These are phyloP conservation scores for Epizoanthus stellaris DNA, from an alignment of 92 coral and sea anemone species.

Conservation along the genomic window DNA sequence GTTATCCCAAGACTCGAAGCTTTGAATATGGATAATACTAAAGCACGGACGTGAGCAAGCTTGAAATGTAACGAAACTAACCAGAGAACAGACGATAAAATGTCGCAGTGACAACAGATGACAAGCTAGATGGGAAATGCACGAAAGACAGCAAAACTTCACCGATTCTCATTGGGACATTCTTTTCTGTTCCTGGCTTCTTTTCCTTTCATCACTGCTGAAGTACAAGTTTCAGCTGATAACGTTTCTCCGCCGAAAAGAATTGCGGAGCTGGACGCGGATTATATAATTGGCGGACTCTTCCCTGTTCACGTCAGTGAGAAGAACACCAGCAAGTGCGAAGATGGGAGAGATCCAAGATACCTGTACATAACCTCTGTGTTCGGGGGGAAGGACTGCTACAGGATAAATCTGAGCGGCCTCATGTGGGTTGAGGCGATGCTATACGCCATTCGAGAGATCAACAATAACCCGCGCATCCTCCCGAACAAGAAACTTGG, in stretches of 20 bases:
- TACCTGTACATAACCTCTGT: constrained; percentile 58
- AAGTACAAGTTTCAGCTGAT: not conserved
- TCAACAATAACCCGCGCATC: constrained; percentile 64
- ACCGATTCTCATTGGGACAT: not conserved
- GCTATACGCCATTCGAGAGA: constrained; percentile 78
- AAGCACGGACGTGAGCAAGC: no score
- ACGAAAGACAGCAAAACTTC: not conserved
- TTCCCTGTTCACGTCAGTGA: constrained; percentile 83
- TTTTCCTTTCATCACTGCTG: not conserved
- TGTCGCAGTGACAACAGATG: not conserved
- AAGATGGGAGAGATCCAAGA: constrained; percentile 22
- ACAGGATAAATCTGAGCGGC: constrained; percentile 75
- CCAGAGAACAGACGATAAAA: not conserved
- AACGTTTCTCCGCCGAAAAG: constrained; percentile 56
- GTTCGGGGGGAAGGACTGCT: constrained; percentile 63
- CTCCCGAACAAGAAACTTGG: constrained; percentile 78
- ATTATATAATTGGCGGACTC: constrained; percentile 82
- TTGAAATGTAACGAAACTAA: not conserved
- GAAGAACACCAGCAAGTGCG: constrained; percentile 64
- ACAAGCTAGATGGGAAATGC: constrained; percentile 5
- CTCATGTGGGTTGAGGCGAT: constrained; percentile 97
- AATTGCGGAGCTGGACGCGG: constrained; percentile 63
- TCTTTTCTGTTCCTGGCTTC: not conserved
- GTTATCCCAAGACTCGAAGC: not conserved
- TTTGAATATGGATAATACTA: no score